phyloP scores from a whole-genome alignment of 2,113 vertebrate species.

The Onychostoma macrolepis region DNA sequence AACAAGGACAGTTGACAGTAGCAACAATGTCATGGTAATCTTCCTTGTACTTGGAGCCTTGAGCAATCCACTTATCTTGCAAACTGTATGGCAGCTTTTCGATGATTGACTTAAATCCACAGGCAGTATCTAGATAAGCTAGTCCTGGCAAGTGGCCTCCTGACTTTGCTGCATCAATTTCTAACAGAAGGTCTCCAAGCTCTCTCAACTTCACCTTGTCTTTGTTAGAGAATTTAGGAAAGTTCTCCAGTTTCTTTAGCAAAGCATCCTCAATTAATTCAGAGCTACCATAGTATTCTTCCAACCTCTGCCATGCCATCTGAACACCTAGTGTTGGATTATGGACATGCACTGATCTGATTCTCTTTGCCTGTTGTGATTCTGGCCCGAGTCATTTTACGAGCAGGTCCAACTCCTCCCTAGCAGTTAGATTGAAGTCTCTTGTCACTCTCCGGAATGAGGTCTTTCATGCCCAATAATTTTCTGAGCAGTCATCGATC shows the following conservation, averaged over 20 bases:
- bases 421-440: neutral
- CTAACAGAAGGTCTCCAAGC: slow-evolving; percentile 27
- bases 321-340: neutral
- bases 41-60: slow-evolving; percentile 41
- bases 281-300: neutral
- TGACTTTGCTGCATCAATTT: slow-evolving; percentile 30
- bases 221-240: slow-evolving; percentile 19
- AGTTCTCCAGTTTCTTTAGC: slow-evolving; percentile 28
- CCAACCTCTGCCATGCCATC: neutral
- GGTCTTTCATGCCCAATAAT: neutral
- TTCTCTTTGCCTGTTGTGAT: neutral
- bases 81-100: slow-evolving; percentile 27
- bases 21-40: no score
- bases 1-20: no score
- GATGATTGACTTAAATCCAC: slow-evolving; percentile 21
- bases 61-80: slow-evolving; percentile 16
- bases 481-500: neutral
- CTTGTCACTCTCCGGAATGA: neutral
- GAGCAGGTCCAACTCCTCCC: slow-evolving; percentile 5
- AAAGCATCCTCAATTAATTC: slow-evolving; percentile 7
- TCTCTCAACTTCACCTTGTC: neutral
- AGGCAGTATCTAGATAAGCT: neutral
- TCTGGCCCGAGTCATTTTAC: slow-evolving; percentile 11
- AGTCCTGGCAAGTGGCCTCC: neutral
- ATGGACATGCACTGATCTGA: slow-evolving; percentile 15